phyloP scores from a whole-genome alignment of 2,888 invertebrate species.

The Stenodera caucasica region DNA sequence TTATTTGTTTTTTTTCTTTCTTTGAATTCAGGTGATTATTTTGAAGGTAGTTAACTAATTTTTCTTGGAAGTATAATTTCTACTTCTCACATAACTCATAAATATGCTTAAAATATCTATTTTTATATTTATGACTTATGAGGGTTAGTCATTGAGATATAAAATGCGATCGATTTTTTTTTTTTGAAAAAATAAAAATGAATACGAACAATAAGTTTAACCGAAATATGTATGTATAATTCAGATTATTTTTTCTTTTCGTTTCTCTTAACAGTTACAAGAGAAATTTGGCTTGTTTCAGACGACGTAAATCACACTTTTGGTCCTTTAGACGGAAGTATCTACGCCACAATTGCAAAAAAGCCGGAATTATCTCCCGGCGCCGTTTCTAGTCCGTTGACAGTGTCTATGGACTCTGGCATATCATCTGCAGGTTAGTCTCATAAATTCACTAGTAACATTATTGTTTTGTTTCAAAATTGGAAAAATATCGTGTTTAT shows the following conservation, averaged over 20 bases:
- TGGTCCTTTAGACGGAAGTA: slow-evolving; percentile 87
- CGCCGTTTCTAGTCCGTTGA: slow-evolving; percentile 71
- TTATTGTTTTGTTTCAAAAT: neutral
- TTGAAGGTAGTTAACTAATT: neutral
- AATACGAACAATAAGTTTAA: too few relatives aligned
- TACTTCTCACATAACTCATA: neutral
- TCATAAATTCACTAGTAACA: neutral
- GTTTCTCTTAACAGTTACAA: neutral
- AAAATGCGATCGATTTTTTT: neutral
- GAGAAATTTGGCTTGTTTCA: slow-evolving; percentile 48
- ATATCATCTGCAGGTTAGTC: slow-evolving; percentile 72
- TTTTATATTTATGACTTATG: neutral
- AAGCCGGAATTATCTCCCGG: slow-evolving; percentile 57
- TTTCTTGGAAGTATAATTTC: too few relatives aligned
- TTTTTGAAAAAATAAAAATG: neutral
- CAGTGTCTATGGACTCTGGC: slow-evolving; percentile 89
- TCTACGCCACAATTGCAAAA: slow-evolving; percentile 74
- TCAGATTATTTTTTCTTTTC: neutral
- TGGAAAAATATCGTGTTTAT: neutral
- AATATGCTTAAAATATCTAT: neutral
- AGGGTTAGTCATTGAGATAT: neutral
- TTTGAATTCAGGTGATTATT: too few relatives aligned
- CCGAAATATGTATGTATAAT: too few relatives aligned
- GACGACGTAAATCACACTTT: slow-evolving; percentile 75
- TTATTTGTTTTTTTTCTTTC: too few relatives aligned